Percentiles rank a stretch among this genome's conserved stretches.
Evolutionary conservation across 2,888 invertebrate species (phyloP).

Genomic region (Cantharis rustica): DNA sequence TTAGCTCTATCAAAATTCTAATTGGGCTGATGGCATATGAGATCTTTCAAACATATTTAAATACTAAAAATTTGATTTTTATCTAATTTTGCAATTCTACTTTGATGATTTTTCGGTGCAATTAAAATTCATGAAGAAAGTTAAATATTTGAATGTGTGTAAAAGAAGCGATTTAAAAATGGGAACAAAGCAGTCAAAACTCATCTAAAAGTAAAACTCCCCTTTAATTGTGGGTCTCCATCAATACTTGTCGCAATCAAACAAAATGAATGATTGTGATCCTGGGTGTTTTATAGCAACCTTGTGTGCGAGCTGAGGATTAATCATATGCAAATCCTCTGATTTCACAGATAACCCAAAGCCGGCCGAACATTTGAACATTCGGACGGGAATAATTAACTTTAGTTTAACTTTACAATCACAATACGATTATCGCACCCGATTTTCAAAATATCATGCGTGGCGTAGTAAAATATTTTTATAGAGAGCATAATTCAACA

Average conservation of each 20-base stretch:
- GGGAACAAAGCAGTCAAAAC: slow-evolving; percentile 7
- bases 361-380: slow-evolving; percentile 31
- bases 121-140: neutral
- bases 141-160: slow-evolving; percentile 1
- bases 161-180: slow-evolving; percentile 6
- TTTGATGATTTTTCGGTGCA: neutral
- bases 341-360: slow-evolving; percentile 34
- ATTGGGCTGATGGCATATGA: no score
- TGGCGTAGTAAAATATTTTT: neutral
- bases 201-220: slow-evolving; percentile 19
- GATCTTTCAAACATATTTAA: no score
- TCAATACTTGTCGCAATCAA: slow-evolving; percentile 46
- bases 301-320: slow-evolving; percentile 47
- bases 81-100: neutral
- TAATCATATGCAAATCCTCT: slow-evolving; percentile 51
- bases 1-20: no score
- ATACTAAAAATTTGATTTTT: neutral
- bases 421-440: slow-evolving; percentile 15
- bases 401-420: slow-evolving; percentile 25
- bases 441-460: slow-evolving; percentile 10
- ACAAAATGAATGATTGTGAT: slow-evolving; percentile 46
- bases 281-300: slow-evolving; percentile 44
- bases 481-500: neutral
- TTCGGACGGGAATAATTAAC: slow-evolving; percentile 32
- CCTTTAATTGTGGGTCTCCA: slow-evolving; percentile 35